Percentiles rank a stretch among this genome's conserved stretches.
Evolutionary conservation across 2,888 invertebrate genomes (phyloP).

Genomic region (Glyphotaelius pellucidus): DNA sequence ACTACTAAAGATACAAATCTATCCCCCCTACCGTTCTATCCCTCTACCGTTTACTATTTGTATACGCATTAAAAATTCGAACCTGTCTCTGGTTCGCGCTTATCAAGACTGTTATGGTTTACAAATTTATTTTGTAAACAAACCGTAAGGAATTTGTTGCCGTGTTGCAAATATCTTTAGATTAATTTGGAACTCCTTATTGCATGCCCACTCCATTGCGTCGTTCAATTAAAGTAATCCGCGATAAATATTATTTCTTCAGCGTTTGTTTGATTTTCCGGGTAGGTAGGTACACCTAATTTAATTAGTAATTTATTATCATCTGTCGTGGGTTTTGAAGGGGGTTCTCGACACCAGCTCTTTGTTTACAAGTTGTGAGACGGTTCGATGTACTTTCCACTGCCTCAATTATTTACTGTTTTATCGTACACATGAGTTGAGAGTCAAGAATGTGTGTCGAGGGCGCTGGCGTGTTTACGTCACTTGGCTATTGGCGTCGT

Average conservation of each 20-base stretch:
- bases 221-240: not conserved
- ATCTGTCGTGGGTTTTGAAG: not conserved
- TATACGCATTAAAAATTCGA: not conserved
- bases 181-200: not conserved
- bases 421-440: not conserved
- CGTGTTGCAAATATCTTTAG: not conserved
- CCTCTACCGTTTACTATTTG: not conserved
- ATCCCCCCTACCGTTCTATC: not conserved
- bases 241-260: not conserved
- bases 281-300: not conserved
- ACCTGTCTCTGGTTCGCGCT: not conserved
- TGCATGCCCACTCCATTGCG: not conserved
- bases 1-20: not conserved
- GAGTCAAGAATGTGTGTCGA: slow-evolving; percentile 50
- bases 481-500: not conserved
- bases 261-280: not conserved
- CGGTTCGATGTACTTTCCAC: slow-evolving; percentile 30
- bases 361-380: not conserved
- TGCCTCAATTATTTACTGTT: not conserved
- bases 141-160: not conserved
- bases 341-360: too few species aligned
- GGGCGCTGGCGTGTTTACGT: slow-evolving; percentile 45
- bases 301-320: not conserved
- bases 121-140: not conserved
- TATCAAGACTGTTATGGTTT: not conserved